These are phyloP conservation scores for Ophioninae sp. DNA, from an alignment of 2,888 invertebrate species.

Conservation along the genomic window DNA sequence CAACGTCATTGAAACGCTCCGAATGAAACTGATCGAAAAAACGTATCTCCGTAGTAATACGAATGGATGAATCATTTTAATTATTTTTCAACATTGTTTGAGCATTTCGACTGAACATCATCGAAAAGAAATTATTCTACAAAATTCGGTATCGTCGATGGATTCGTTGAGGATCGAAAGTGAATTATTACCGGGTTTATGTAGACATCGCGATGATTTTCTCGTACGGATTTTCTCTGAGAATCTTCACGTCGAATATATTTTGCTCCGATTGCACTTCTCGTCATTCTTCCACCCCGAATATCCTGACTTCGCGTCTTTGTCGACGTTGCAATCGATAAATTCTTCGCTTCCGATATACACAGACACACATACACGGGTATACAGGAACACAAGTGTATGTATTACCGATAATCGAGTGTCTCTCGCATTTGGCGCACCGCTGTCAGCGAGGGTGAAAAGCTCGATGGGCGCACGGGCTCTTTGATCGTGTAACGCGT, in stretches of 20 bases:
- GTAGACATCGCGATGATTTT: neutral
- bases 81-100: no score
- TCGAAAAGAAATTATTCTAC: no score
- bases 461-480: conserved; percentile 24
- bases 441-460: conserved; percentile 29
- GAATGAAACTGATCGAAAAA: no score
- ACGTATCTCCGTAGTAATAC: no score
- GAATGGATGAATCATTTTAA: no score
- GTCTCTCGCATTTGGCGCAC: conserved; percentile 31
- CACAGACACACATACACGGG: neutral
- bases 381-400: conserved; percentile 1
- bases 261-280: conserved; percentile 32
- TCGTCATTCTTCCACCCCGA: conserved; percentile 12
- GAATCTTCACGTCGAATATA: conserved; percentile 5
- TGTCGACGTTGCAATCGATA: conserved; percentile 50
- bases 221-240: neutral
- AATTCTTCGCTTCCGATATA: conserved; percentile 29
- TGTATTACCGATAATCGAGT: conserved; percentile 39
- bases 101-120: no score
- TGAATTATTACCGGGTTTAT: neutral
- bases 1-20: no score
- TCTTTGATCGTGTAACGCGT: conserved; percentile 59
- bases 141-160: no score
- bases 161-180: no score
- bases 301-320: conserved; percentile 16